A percentile compares a stretch with the other conserved stretches of the same genome.
phyloP scores from a whole-genome alignment of 2,113 vertebrate species.

The Oreochromis tanganicae region DNA sequence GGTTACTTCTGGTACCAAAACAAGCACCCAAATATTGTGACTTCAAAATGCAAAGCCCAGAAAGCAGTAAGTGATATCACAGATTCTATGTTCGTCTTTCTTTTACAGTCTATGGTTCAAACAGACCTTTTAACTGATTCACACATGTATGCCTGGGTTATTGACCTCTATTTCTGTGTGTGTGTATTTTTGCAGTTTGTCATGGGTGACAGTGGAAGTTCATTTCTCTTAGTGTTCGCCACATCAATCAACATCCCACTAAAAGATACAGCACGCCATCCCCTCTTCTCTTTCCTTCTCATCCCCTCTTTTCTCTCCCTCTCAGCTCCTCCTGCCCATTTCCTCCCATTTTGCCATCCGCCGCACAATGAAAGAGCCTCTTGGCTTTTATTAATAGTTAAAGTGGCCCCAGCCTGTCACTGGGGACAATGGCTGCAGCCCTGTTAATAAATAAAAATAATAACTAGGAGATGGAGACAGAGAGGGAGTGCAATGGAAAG shows the following conservation, averaged over 20 bases:
- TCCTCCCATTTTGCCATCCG: slow-evolving; percentile 45
- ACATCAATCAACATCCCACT: slow-evolving; percentile 36
- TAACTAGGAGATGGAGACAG: slow-evolving; percentile 77
- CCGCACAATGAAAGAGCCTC: slow-evolving; percentile 66
- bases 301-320: background rate
- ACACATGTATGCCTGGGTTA: background rate
- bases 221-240: background rate
- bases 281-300: background rate
- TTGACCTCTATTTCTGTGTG: background rate
- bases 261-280: slow-evolving; percentile 6
- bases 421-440: slow-evolving; percentile 78
- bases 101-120: background rate
- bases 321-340: slow-evolving; percentile 16
- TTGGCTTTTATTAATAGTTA: slow-evolving; percentile 86
- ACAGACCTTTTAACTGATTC: background rate
- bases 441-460: slow-evolving; percentile 93
- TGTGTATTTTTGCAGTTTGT: background rate
- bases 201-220: slow-evolving; percentile 1
- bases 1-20: background rate
- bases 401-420: slow-evolving; percentile 82
- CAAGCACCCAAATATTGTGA: background rate
- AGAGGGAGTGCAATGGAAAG: slow-evolving; percentile 73
- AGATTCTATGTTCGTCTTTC: background rate
- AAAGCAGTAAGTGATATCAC: background rate
- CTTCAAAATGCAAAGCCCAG: background rate